phyloP scores from a whole-genome alignment of 1,140 invertebrate species.

The Drosophila setifemur region DNA sequence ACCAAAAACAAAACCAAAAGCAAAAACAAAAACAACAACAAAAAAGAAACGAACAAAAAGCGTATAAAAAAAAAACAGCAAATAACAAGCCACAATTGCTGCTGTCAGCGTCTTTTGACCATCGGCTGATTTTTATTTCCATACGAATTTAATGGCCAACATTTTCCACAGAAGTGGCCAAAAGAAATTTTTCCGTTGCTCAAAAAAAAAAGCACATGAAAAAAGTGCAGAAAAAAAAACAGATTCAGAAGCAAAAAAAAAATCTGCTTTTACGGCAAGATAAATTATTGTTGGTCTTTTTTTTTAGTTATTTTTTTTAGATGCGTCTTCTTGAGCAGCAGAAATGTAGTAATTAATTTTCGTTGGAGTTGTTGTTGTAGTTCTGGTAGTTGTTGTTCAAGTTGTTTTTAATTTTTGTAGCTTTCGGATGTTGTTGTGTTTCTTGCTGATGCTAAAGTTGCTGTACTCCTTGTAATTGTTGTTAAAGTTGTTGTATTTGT shows the following conservation, averaged over 20 bases:
- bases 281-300: not conserved
- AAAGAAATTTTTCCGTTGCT: conserved; percentile 11
- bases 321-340: conserved; percentile 26
- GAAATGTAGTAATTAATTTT: conserved; percentile 42
- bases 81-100: conserved; percentile 15
- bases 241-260: conserved; percentile 6
- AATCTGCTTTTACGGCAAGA: too few relatives aligned
- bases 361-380: not conserved
- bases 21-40: not conserved
- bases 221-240: not conserved
- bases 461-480: too few relatives aligned
- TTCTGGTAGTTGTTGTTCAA: too few relatives aligned
- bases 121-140: conserved; percentile 32
- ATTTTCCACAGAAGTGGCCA: conserved; percentile 8
- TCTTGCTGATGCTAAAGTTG: too few relatives aligned
- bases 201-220: not conserved
- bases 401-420: too few relatives aligned
- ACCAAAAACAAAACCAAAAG: not conserved
- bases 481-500: too few relatives aligned
- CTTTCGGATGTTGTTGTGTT: too few relatives aligned
- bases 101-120: conserved; percentile 6
- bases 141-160: conserved; percentile 8
- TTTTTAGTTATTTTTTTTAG: not conserved
- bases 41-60: conserved; percentile 3
- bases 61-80: not conserved